Conservation (phyloP, 2,888 invertebrate genomes). For the Tolmerus cingulatus region DNA sequence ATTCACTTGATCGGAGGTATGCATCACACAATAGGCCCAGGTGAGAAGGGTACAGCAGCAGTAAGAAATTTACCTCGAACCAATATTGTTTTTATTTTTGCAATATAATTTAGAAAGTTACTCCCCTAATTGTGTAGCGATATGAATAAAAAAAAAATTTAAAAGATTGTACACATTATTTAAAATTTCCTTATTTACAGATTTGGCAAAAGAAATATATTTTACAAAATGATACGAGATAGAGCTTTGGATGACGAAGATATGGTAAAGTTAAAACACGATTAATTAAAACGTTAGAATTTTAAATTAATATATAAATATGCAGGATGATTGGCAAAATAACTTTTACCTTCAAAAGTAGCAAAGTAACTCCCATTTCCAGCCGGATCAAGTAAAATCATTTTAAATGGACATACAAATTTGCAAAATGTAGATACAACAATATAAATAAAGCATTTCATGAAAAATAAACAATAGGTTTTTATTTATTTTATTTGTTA, state of each 20-base stretch:
- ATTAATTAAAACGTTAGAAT: background rate
- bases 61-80: background rate
- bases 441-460: constrained; percentile 6
- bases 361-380: constrained; percentile 48
- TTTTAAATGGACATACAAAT: background rate
- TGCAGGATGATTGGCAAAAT: constrained; percentile 52
- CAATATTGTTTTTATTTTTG: background rate
- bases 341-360: constrained; percentile 53
- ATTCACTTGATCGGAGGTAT: constrained; percentile 69
- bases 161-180: background rate
- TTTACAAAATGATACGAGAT: constrained; percentile 56
- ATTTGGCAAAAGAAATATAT: constrained; percentile 58
- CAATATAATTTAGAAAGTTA: background rate
- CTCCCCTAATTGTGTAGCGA: background rate
- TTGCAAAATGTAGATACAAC: background rate
- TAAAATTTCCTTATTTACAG: constrained; percentile 49
- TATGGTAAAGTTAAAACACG: constrained; percentile 49
- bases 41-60: constrained; percentile 54
- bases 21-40: constrained; percentile 69
- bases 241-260: constrained; percentile 55
- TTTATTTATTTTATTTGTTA: background rate
- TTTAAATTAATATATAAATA: background rate
- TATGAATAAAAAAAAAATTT: background rate
- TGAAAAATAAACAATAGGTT: background rate
- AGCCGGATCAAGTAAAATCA: background rate